These are phyloP conservation scores for Bergia sp. DNA, from an alignment of 92 coral and sea anemone species.

Conservation along the genomic window DNA sequence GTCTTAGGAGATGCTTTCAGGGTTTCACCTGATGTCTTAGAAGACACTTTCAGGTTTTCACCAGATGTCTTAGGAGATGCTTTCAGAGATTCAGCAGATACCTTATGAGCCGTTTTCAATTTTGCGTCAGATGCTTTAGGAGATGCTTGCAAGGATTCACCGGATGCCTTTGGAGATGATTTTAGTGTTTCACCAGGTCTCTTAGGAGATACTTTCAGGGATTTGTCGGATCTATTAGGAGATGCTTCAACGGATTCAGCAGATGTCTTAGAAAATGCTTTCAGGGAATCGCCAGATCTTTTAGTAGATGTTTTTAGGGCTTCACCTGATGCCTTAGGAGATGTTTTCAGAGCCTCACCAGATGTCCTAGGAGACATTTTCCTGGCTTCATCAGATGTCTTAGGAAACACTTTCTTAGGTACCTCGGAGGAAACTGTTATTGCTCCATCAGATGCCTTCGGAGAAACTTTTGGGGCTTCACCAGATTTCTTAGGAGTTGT, in stretches of 20 bases:
- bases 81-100: too few species aligned
- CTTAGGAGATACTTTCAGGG: not conserved
- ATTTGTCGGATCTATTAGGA: not conserved
- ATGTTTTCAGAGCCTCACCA: not conserved
- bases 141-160: constrained; percentile 29
- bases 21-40: too few species aligned
- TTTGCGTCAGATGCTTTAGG: constrained; percentile 33
- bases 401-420: constrained; percentile 16
- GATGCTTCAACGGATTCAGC: constrained; percentile 22
- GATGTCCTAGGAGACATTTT: constrained; percentile 27
- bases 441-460: not conserved
- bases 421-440: too few species aligned
- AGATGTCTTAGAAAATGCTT: constrained; percentile 22
- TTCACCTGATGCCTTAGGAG: constrained; percentile 27
- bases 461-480: constrained; percentile 25
- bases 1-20: too few species aligned
- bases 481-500: constrained; percentile 2
- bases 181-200: constrained; percentile 32
- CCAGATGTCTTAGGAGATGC: too few species aligned
- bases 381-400: constrained; percentile 4
- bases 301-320: constrained; percentile 9
- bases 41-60: too few species aligned
- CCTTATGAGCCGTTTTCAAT: constrained; percentile 11
- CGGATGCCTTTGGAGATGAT: constrained; percentile 6
- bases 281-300: constrained; percentile 17